These are phyloP conservation scores for Hecatera dysodea DNA, from an alignment of 2,888 invertebrate genomes.

Conservation along the genomic window DNA sequence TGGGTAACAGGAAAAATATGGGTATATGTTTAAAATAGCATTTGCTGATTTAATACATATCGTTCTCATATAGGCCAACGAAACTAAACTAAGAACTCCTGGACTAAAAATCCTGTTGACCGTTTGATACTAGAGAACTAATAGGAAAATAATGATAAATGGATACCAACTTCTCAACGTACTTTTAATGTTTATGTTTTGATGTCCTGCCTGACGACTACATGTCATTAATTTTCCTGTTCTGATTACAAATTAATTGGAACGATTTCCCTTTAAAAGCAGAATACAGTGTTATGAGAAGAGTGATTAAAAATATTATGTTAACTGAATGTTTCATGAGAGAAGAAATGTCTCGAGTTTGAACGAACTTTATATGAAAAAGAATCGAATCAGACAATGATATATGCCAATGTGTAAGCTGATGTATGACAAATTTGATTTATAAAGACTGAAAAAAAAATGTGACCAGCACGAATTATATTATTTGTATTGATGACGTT, in stretches of 20 bases:
- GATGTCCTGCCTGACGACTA: constrained; percentile 18
- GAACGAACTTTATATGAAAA: constrained; percentile 34
- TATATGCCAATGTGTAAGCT: constrained; percentile 60
- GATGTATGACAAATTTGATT: constrained; percentile 56
- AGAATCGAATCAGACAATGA: constrained; percentile 43
- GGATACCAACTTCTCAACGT: background rate
- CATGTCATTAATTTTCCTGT: constrained; percentile 46
- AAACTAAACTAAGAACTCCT: background rate
- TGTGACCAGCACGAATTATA: constrained; percentile 42
- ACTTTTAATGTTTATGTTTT: constrained; percentile 27
- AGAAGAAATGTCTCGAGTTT: constrained; percentile 29
- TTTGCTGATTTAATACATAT: constrained; percentile 2
- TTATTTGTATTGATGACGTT: constrained; percentile 34
- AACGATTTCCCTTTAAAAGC: constrained; percentile 50
- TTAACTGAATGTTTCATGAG: constrained; percentile 37
- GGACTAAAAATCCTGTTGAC: constrained; percentile 4
- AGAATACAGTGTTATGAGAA: constrained; percentile 40
- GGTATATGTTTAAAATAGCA: background rate
- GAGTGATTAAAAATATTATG: constrained; percentile 29
- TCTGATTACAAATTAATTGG: constrained; percentile 40
- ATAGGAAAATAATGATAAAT: constrained; percentile 10
- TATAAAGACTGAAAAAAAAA: constrained; percentile 42
- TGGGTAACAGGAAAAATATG: constrained; percentile 21
- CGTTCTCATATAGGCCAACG: background rate
- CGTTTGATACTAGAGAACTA: background rate